Conservation (phyloP, 2,888 invertebrate genomes). For the Coleophora deauratella region DNA sequence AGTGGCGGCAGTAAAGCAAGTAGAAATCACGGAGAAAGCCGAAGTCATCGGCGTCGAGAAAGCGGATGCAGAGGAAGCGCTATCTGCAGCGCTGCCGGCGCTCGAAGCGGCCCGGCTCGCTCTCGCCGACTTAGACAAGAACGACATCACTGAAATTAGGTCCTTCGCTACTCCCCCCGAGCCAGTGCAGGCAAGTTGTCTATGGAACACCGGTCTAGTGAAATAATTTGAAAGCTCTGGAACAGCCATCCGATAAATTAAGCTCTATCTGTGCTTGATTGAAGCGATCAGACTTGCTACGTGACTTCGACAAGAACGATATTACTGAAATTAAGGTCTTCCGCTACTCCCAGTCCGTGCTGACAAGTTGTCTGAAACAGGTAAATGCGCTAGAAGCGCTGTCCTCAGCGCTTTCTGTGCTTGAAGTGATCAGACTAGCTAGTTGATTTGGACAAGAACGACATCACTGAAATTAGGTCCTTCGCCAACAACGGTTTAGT, state of each 20-base stretch:
- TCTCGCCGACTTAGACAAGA: constrained; percentile 87
- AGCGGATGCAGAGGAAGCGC: constrained; percentile 85
- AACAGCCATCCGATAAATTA: too few species aligned
- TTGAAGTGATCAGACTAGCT: constrained; percentile 86
- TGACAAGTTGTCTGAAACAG: too few species aligned
- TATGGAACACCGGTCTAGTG: too few species aligned
- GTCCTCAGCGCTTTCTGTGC: constrained; percentile 86
- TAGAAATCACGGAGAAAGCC: constrained; percentile 87
- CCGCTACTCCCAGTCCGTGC: too few species aligned
- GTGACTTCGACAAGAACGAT: too few species aligned
- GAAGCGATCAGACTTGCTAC: too few species aligned
- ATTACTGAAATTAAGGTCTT: too few species aligned
- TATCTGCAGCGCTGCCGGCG: constrained; percentile 88
- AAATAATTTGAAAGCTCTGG: too few species aligned
- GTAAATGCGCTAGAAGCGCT: constrained; percentile 88
- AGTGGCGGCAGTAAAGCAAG: constrained; percentile 85
- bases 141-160: constrained; percentile 93
- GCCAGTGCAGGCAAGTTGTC: constrained; percentile 79
- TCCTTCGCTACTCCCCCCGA: constrained; percentile 94
- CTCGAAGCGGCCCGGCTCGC: constrained; percentile 87
- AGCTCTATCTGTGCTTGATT: too few species aligned
- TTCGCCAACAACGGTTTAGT: too few species aligned
- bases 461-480: constrained; percentile 93
- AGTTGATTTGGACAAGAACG: constrained; percentile 88
- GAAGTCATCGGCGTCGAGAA: constrained; percentile 87